Evolutionary conservation across 2,888 invertebrate genomes (phyloP), one percentile per base, ranked within the genome.

Genomic region (Amaurobius ferox): DNA sequence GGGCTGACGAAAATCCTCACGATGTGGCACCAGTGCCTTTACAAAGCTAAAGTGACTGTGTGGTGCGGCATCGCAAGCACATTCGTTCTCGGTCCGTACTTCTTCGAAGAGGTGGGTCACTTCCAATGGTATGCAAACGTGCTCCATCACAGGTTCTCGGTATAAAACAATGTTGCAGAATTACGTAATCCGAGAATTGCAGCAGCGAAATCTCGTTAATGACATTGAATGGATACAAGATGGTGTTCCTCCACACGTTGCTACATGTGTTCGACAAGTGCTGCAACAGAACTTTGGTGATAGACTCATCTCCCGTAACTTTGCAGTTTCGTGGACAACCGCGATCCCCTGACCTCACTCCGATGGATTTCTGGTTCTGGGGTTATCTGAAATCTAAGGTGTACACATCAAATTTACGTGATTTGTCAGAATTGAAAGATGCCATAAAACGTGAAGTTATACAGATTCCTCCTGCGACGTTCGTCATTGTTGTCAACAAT

Each of bases 61-160:
- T 35, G 67, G 67, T 68, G 67, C 35, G 40, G n/a, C 16, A 0
- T 68, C 0, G 1, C 1, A 28, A 16, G 1, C 2, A 23, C 13
- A 35, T 67, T 67, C 67, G 7, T 39, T 67, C 67, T 32, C 1
- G 39, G 3, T 35, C 35, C 13, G 0, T 68, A 40, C 13, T 68
- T 26, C 35, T 44, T 68, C 68, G 44, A 68, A 40, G 29, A 68
- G n/a, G n/a, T n/a, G n/a, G n/a, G 28, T 68, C 68, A 40, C 44
- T 0, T 40, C 6, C 40, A 35, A 13, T 16, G 68, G 40, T 40
- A 48, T 29, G 6, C 19, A 70, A 48, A 28, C 19, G 30, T 16
- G 29, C 0, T 28, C 48, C 0, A 0, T 29, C 28, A 29, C 29
- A 48, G 28, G 16, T 28, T 5, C 29, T 70, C 0, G 16, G 11